phyloP scores from a whole-genome alignment of 2,113 vertebrate species.

The Eulemur rufifrons region DNA sequence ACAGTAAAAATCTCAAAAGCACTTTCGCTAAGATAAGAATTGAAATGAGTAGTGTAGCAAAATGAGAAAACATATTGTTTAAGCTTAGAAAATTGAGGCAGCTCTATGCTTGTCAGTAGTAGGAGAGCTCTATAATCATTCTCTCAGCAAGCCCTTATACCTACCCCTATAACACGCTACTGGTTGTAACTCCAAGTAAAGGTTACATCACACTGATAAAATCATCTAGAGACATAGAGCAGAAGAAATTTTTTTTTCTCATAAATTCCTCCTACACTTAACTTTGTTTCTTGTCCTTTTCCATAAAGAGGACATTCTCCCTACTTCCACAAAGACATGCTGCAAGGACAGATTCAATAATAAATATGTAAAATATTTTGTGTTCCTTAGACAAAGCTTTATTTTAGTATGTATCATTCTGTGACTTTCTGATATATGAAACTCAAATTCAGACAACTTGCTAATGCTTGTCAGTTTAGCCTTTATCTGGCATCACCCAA shows the following conservation, averaged over 20 bases:
- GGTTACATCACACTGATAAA: background rate
- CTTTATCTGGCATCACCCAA: background rate
- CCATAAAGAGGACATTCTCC: background rate
- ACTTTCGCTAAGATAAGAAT: background rate
- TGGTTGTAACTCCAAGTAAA: background rate
- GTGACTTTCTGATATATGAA: background rate
- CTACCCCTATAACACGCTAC: background rate
- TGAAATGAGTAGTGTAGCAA: background rate
- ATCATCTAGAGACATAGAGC: background rate
- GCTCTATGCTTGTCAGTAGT: fast-evolving
- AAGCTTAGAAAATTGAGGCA: background rate
- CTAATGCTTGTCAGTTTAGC: background rate
- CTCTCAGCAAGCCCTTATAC: background rate
- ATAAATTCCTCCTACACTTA: background rate
- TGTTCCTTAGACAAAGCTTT: background rate
- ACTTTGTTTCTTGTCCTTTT: background rate
- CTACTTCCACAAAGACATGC: background rate
- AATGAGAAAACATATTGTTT: background rate
- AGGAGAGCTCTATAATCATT: background rate
- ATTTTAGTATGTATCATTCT: background rate
- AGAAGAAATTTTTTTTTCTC: background rate
- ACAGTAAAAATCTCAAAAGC: background rate
- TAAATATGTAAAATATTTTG: background rate
- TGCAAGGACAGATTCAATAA: background rate
- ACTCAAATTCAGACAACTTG: background rate